Percentiles rank a stretch among this genome's conserved stretches.
These are phyloP conservation scores for Margarornis squamiger DNA, from an alignment of 2,797 vertebrate genomes.

Conservation along the genomic window DNA sequence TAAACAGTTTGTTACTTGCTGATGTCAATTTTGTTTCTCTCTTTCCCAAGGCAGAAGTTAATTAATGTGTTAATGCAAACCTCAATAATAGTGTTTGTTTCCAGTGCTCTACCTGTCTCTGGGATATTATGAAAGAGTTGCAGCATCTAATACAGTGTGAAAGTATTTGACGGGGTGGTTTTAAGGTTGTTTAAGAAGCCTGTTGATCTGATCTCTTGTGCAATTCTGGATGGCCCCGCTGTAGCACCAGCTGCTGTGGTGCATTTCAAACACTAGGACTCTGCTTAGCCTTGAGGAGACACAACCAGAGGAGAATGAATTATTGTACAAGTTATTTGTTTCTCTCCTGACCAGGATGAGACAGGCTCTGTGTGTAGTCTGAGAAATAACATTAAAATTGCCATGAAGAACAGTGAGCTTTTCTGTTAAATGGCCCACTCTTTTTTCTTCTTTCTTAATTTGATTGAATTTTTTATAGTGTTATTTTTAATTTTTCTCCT, in stretches of 20 bases:
- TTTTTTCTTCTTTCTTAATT: neutral
- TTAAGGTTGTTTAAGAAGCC: neutral
- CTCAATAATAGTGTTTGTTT: conserved; percentile 27
- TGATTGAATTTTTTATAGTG: neutral
- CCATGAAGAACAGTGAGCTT: neutral
- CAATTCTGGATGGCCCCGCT: neutral
- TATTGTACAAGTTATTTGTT: neutral
- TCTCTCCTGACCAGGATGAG: neutral
- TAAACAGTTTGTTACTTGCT: neutral
- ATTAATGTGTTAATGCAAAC: conserved; percentile 2
- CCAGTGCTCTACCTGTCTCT: conserved; percentile 14
- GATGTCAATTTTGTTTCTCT: neutral
- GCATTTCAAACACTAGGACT: neutral
- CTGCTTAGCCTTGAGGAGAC: neutral
- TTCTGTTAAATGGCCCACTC: neutral
- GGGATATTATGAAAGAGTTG: neutral
- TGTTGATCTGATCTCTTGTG: neutral
- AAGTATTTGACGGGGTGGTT: neutral
- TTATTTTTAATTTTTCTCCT: neutral
- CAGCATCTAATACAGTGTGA: neutral
- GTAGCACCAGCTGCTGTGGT: neutral
- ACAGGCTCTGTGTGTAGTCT: neutral
- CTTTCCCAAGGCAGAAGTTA: conserved; percentile 15
- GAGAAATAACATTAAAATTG: neutral
- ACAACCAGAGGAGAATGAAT: neutral